phyloP scores from a whole-genome alignment of 2,113 vertebrate genomes.

The Cavia aperea region DNA sequence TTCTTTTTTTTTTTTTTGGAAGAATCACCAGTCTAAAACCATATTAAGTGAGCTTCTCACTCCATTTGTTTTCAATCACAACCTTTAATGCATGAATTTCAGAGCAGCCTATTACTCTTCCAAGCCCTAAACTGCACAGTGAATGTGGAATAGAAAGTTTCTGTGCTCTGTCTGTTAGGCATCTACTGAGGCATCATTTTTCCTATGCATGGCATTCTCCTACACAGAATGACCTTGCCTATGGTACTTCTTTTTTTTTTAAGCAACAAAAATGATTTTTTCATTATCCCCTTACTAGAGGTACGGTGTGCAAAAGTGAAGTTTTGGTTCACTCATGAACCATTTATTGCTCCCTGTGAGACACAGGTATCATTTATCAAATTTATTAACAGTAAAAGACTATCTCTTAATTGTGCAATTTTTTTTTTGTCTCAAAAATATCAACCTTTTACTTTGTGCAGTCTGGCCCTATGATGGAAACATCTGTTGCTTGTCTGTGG shows the following conservation, averaged over 20 bases:
- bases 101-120: constrained; percentile 17
- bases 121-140: not conserved
- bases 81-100: constrained; percentile 41
- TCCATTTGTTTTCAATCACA: constrained; percentile 62
- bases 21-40: constrained; percentile 35
- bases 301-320: constrained; percentile 36
- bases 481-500: constrained; percentile 73
- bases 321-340: not conserved
- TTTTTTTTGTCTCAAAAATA: constrained; percentile 65
- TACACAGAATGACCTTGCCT: not conserved
- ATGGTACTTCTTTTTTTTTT: not conserved
- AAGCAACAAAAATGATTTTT: constrained; percentile 24
- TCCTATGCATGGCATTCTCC: not conserved
- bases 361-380: constrained; percentile 57
- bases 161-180: not conserved
- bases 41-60: constrained; percentile 51
- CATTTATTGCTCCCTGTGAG: constrained; percentile 40
- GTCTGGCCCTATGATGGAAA: constrained; percentile 72
- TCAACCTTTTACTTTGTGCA: constrained; percentile 65
- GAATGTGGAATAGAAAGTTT: not conserved
- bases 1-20: constrained; percentile 35
- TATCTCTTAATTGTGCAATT: constrained; percentile 54
- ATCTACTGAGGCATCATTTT: not conserved
- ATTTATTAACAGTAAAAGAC: constrained; percentile 56
- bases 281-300: not conserved